Base-by-base conservation (phyloP, 2,888 invertebrate species). In the Loripinus fragilis region DNA sequence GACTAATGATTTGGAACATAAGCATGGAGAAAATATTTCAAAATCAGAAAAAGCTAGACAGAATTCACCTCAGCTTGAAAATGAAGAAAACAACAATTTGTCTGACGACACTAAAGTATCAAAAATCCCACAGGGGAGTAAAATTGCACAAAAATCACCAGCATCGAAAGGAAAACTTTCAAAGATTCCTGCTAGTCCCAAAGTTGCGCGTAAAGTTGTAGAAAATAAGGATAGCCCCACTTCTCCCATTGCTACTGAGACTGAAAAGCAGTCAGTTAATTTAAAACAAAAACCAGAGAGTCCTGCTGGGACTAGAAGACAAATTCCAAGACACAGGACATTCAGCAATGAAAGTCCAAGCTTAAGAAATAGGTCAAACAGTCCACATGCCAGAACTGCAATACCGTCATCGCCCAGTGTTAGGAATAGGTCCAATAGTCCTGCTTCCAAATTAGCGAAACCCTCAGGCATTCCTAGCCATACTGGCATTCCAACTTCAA, bases 361-460 rank as follows among this genome's bases (percentile, higher is more conserved):
- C 64, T 48, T 84, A 35, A 79, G 84, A 67, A 77, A 84, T 33
- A 45, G 84, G 30, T 84, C 84, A 8, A 84, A 80, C 48, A 84
- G 84, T 68, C 84, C 84, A 23, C 75, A 73, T 64, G 78, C 74
- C n/a, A 70, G 73, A 48, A 73, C 77, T 42, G 81, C 79, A 45
- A 84, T 84, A 65, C 84, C 84, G 33, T 52, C 70, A 35, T 38
- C 70, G 33, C 55, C 75, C 17, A 65, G 48, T 35, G 38, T 79
- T 3, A 77, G 72, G 65, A 77, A 77, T 41, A 67, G 83, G 38
- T 83, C 83, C 23, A 80, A 73, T 66, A 83, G 83, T 69, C 83
- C 82, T 25, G 71, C 76, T n/a, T 42, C 76, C 1, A 77, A 69
- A 65, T 28, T 64, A 12, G 33, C 64, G n/a, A 74, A 67, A 67